phyloP scores from a whole-genome alignment of 1,140 invertebrate species.

The Drosophila sulfurigaster region DNA sequence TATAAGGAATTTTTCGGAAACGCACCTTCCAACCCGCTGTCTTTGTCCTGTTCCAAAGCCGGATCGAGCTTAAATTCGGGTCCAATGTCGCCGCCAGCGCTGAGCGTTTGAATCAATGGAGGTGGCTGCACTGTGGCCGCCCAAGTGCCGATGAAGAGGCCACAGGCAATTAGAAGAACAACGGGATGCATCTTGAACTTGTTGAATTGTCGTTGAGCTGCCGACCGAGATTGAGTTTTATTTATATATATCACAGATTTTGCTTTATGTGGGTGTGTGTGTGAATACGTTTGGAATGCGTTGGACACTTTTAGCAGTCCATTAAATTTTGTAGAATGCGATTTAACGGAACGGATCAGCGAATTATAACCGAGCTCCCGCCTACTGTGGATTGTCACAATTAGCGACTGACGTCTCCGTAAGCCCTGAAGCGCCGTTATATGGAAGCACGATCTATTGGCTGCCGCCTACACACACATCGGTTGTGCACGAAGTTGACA shows the following conservation, averaged over 20 bases:
- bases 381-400: constrained; percentile 50
- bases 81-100: constrained; percentile 66
- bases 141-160: constrained; percentile 27
- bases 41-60: neutral
- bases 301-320: constrained; percentile 42
- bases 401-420: constrained; percentile 63
- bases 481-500: constrained; percentile 40
- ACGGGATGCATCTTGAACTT: constrained; percentile 39
- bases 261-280: constrained; percentile 23
- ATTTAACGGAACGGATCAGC: constrained; percentile 19
- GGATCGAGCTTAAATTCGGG: constrained; percentile 57
- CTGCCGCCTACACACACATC: constrained; percentile 30
- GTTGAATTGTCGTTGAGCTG: constrained; percentile 1
- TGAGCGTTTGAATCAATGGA: constrained; percentile 64
- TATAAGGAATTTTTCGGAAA: neutral
- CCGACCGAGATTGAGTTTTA: constrained; percentile 10
- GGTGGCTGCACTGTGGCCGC: constrained; percentile 66
- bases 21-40: constrained; percentile 56
- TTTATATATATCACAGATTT: constrained; percentile 66
- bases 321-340: constrained; percentile 38
- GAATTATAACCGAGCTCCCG: constrained; percentile 26
- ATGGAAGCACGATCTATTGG: constrained; percentile 49
- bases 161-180: constrained; percentile 34
- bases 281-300: neutral
- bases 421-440: constrained; percentile 71